phyloP scores from a whole-genome alignment of 1,140 invertebrate genomes.

The Scaptodrosophila lebanonensis region DNA sequence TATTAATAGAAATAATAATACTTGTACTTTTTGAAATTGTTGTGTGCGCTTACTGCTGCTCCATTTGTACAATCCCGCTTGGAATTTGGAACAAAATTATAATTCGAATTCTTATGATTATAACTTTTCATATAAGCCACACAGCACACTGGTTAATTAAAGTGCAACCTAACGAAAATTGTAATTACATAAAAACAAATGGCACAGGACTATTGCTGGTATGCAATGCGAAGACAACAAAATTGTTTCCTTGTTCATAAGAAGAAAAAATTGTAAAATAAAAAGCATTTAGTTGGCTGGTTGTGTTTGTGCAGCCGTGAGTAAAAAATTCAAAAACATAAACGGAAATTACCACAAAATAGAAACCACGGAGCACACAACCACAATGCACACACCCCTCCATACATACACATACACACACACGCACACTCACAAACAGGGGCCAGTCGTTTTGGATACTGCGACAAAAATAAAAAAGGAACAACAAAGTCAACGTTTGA shows the following conservation, averaged over 20 bases:
- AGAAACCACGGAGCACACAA: conserved; percentile 59
- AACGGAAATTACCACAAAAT: conserved; percentile 75
- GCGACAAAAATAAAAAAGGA: not conserved
- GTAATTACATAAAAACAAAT: conserved; percentile 61
- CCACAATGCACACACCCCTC: conserved; percentile 3
- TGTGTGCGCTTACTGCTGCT: no score
- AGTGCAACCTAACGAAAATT: conserved; percentile 49
- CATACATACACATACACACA: conserved; percentile 4
- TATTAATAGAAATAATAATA: no score
- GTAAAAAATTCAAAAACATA: conserved; percentile 76
- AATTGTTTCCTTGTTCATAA: conserved; percentile 24
- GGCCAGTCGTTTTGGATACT: conserved; percentile 3
- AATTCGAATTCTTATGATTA: no score
- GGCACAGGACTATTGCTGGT: not conserved
- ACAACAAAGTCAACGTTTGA: not conserved
- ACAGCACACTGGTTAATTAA: conserved; percentile 68
- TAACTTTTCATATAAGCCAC: no score
- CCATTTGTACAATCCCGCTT: no score
- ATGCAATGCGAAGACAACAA: conserved; percentile 41
- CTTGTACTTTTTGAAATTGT: no score
- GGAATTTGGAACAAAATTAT: no score
- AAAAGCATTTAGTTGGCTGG: conserved; percentile 50
- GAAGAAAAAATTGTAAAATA: conserved; percentile 19
- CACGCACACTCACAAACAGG: conserved; percentile 25
- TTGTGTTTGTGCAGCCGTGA: conserved; percentile 72